phyloP scores from a whole-genome alignment of 2,888 invertebrate species.

The Dynastes grantii region DNA sequence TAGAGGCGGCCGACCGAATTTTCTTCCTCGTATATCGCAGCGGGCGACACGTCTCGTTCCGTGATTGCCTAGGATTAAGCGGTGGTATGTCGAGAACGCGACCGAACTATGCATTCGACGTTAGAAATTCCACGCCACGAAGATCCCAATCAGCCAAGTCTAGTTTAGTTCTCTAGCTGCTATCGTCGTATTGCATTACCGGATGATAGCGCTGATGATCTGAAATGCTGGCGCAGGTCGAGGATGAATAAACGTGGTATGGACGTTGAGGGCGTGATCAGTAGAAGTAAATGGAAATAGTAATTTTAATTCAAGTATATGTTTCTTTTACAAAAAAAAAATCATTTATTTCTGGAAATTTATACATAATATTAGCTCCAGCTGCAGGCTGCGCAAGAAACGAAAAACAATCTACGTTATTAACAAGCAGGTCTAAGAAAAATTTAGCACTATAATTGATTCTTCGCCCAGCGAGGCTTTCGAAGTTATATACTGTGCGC shows the following conservation, averaged over 20 bases:
- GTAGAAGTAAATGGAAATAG: too few species aligned
- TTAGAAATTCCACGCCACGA: constrained; percentile 5
- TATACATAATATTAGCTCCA: too few species aligned
- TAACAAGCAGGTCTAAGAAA: too few species aligned
- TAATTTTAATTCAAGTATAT: too few species aligned
- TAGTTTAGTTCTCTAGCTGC: neutral
- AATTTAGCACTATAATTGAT: too few species aligned
- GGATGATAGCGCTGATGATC: neutral
- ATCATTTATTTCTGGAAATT: too few species aligned
- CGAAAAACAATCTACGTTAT: too few species aligned
- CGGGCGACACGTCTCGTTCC: neutral
- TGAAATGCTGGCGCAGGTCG: neutral
- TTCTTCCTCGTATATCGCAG: neutral
- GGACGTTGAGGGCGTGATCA: too few species aligned
- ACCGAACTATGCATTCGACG: neutral
- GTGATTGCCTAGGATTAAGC: neutral
- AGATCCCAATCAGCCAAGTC: neutral
- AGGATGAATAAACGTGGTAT: neutral
- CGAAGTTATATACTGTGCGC: too few species aligned
- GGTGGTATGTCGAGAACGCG: neutral
- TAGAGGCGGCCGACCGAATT: neutral
- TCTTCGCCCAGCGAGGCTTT: too few species aligned
- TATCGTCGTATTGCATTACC: neutral
- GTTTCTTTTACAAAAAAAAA: too few species aligned
- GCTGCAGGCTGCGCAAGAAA: too few species aligned